phyloP scores from a whole-genome alignment of 2,888 invertebrate genomes.

The Craniophora ligustri region DNA sequence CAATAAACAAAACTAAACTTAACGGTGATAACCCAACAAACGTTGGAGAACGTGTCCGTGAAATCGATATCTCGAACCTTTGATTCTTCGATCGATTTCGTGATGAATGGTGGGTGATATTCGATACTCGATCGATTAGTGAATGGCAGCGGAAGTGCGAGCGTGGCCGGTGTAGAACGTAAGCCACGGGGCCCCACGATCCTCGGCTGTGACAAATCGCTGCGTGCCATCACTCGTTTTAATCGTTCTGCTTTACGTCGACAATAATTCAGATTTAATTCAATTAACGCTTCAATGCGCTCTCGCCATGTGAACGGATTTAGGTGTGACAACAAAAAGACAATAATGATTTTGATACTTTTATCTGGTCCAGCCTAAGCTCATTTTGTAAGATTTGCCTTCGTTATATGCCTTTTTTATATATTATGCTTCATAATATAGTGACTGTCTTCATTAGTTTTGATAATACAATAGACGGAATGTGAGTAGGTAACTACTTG shows the following conservation, averaged over 20 bases:
- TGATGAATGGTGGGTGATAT: slow-evolving; percentile 80
- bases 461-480: no score
- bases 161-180: slow-evolving; percentile 49
- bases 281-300: slow-evolving; percentile 81
- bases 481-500: no score
- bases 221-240: slow-evolving; percentile 75
- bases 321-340: slow-evolving; percentile 48
- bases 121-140: slow-evolving; percentile 80
- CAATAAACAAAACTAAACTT: slow-evolving; percentile 54
- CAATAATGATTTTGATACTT: slow-evolving; percentile 53
- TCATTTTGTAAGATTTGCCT: slow-evolving; percentile 35
- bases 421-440: no score
- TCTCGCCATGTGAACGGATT: slow-evolving; percentile 68
- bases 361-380: slow-evolving; percentile 44
- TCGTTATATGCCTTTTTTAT: not conserved
- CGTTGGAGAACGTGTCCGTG: slow-evolving; percentile 68
- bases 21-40: slow-evolving; percentile 65
- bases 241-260: slow-evolving; percentile 73
- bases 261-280: slow-evolving; percentile 81
- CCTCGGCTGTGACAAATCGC: slow-evolving; percentile 82
- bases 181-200: slow-evolving; percentile 63
- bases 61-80: slow-evolving; percentile 83
- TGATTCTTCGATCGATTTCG: slow-evolving; percentile 80
- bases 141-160: slow-evolving; percentile 82
- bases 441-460: no score